Evolutionary conservation across 2,113 vertebrate genomes (phyloP).

Genomic region (Grammomys dolichurus): DNA sequence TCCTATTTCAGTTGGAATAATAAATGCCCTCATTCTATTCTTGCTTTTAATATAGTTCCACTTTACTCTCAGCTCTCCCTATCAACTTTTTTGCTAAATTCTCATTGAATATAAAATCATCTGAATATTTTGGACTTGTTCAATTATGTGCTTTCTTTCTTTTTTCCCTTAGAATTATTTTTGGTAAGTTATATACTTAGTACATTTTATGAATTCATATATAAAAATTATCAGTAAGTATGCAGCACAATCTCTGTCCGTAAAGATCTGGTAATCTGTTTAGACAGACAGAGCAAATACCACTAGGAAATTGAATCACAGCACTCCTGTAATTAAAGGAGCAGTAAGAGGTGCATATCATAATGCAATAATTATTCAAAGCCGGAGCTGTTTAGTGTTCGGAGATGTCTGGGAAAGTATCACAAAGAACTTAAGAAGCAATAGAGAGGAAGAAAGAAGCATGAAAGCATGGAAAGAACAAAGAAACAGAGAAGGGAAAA

Average conservation of each 20-base stretch:
- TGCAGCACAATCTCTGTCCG: not conserved
- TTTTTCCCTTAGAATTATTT: conserved; percentile 34
- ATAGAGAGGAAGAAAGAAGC: not conserved
- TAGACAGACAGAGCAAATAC: conserved; percentile 38
- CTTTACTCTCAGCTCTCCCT: not conserved
- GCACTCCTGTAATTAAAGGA: not conserved
- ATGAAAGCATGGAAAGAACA: not conserved
- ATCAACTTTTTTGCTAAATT: conserved; percentile 14
- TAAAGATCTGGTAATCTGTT: conserved; percentile 23
- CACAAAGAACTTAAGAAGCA: not conserved
- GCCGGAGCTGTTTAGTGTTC: not conserved
- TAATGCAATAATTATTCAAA: not conserved
- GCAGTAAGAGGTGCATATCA: not conserved
- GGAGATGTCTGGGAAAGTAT: not conserved
- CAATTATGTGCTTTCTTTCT: not conserved
- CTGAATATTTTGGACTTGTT: conserved; percentile 1
- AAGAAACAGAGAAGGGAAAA: not conserved
- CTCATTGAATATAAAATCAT: not conserved
- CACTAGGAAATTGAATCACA: not conserved
- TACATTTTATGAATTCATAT: not conserved
- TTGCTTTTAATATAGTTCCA: not conserved
- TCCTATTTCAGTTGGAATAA: conserved; percentile 58
- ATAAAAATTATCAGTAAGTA: not conserved
- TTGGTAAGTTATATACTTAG: conserved; percentile 31
- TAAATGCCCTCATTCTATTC: conserved; percentile 36